Conservation (phyloP, 2,888 invertebrate genomes). For the Epistrophella euchroma region DNA sequence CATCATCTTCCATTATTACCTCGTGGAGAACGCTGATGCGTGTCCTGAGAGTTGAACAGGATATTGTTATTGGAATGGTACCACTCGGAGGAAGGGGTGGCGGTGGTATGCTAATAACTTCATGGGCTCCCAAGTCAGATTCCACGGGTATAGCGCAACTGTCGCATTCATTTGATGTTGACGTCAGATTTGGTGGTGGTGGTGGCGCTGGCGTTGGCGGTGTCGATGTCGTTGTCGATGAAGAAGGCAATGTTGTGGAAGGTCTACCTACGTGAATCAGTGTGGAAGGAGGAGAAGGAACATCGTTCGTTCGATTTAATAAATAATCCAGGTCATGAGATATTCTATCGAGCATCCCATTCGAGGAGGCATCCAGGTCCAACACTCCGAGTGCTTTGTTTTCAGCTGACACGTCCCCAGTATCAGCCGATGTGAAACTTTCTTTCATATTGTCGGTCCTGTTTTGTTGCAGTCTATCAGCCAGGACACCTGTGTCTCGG, state of each 20-base stretch:
- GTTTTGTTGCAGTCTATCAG: slow-evolving; percentile 62
- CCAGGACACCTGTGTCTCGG: slow-evolving; percentile 17
- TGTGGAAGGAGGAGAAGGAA: slow-evolving; percentile 68
- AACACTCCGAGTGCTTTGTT: not conserved
- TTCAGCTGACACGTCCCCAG: slow-evolving; percentile 18
- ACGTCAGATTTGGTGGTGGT: slow-evolving; percentile 7
- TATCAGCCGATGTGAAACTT: slow-evolving; percentile 34
- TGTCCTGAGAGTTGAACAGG: slow-evolving; percentile 75
- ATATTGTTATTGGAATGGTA: slow-evolving; percentile 75
- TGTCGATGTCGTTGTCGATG: slow-evolving; percentile 33
- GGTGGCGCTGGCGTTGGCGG: not conserved
- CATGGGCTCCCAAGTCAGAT: slow-evolving; percentile 50
- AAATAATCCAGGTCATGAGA: slow-evolving; percentile 93
- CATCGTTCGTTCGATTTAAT: slow-evolving; percentile 87
- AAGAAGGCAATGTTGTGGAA: slow-evolving; percentile 38
- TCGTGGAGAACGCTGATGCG: slow-evolving; percentile 78
- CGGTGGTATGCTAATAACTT: slow-evolving; percentile 77
- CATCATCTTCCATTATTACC: slow-evolving; percentile 79
- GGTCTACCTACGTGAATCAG: slow-evolving; percentile 55
- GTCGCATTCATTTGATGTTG: slow-evolving; percentile 61
- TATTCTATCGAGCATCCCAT: slow-evolving; percentile 91
- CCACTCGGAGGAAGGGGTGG: slow-evolving; percentile 77
- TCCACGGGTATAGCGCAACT: slow-evolving; percentile 48
- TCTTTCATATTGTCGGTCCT: slow-evolving; percentile 73
- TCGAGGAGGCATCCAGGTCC: slow-evolving; percentile 77